Conservation (phyloP, 1,140 invertebrate species). For the Antheraea mylitta region DNA sequence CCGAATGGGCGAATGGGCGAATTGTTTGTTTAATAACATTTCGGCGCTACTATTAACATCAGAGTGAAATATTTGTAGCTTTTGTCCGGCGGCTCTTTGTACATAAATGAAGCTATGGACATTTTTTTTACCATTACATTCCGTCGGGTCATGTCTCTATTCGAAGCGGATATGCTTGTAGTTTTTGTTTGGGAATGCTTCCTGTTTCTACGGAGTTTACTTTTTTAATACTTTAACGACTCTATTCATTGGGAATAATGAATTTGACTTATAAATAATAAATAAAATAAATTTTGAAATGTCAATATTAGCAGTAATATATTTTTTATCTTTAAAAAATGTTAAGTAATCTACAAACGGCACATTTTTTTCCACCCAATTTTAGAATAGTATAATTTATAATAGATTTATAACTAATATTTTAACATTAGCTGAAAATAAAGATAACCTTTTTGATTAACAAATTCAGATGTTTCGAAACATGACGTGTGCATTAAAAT, state of each 20-base stretch:
- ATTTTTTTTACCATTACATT: conserved; percentile 43
- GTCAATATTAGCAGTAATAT: neutral
- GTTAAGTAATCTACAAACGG: too few relatives aligned
- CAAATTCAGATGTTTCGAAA: too few relatives aligned
- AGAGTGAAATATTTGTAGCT: conserved; percentile 60
- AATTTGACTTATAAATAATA: conserved; percentile 51
- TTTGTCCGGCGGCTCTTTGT: conserved; percentile 53
- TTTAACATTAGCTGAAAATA: too few relatives aligned
- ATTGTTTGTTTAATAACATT: conserved; percentile 78
- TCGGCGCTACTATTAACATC: conserved; percentile 60
- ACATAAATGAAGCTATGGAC: conserved; percentile 43
- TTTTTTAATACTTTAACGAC: conserved; percentile 62
- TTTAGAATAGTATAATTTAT: too few relatives aligned
- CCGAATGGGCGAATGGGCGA: conserved; percentile 73
- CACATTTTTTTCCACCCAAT: too few relatives aligned
- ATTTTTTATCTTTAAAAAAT: too few relatives aligned
- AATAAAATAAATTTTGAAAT: neutral
- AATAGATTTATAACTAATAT: too few relatives aligned
- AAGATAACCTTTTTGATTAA: too few relatives aligned
- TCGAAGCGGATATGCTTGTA: conserved; percentile 52
- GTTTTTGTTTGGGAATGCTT: conserved; percentile 54
- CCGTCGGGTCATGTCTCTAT: conserved; percentile 44
- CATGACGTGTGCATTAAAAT: too few relatives aligned
- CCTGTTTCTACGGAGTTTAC: conserved; percentile 42
- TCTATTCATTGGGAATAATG: conserved; percentile 43